Conservation (phyloP, 2,797 vertebrate species). For the Micropoecilia bifurca region DNA sequence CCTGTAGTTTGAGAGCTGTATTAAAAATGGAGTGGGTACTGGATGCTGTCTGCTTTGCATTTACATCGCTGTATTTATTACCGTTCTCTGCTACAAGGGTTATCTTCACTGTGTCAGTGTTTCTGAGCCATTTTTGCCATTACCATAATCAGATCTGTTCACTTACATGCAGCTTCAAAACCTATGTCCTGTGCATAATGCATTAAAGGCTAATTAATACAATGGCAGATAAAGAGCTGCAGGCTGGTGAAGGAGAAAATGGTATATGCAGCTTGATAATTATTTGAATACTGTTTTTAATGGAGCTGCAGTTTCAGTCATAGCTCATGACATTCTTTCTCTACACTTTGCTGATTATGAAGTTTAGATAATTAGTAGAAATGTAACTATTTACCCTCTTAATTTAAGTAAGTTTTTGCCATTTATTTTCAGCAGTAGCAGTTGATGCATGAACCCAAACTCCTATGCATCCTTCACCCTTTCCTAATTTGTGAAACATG, state of each 20-base stretch:
- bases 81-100: not conserved
- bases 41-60: slow-evolving; percentile 27
- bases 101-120: slow-evolving; percentile 8
- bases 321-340: slow-evolving; percentile 1
- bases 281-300: slow-evolving; percentile 35
- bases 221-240: slow-evolving; percentile 43
- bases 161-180: slow-evolving; percentile 32
- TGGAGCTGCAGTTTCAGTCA: not conserved
- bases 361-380: not conserved
- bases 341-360: not conserved
- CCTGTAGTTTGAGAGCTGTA: slow-evolving; percentile 18
- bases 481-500: not conserved
- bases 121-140: slow-evolving; percentile 40
- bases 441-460: not conserved
- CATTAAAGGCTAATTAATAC: slow-evolving; percentile 55
- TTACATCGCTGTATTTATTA: slow-evolving; percentile 11
- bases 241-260: slow-evolving; percentile 29
- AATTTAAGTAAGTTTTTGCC: not conserved
- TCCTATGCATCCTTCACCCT: not conserved
- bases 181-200: slow-evolving; percentile 33
- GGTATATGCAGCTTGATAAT: slow-evolving; percentile 23
- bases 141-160: slow-evolving; percentile 38
- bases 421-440: not conserved
- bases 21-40: slow-evolving; percentile 18
- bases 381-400: not conserved